Conservation (phyloP, 1,140 invertebrate genomes). For the Zaprionus kolodkinae region DNA sequence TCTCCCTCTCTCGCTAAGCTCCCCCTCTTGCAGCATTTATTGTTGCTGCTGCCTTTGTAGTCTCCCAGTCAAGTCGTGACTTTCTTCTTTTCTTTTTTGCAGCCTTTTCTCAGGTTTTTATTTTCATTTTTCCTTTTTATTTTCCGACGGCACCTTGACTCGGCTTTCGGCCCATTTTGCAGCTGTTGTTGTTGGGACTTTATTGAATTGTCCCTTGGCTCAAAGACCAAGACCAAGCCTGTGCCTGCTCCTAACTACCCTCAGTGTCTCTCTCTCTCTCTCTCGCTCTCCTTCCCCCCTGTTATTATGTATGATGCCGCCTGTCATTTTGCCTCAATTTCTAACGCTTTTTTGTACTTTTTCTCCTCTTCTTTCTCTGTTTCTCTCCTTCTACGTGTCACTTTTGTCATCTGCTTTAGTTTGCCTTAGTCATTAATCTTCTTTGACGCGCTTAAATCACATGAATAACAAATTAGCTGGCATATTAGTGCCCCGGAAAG, state of each 20-base stretch:
- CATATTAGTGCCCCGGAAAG: conserved; percentile 66
- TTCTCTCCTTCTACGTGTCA: background rate
- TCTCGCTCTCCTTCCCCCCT: background rate
- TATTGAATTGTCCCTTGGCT: conserved; percentile 48
- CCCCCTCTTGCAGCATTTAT: conserved; percentile 16
- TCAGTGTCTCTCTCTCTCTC: no score
- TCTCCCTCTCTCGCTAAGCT: background rate
- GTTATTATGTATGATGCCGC: conserved; percentile 19
- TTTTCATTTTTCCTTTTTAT: conserved; percentile 15
- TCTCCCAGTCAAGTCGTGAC: conserved; percentile 23
- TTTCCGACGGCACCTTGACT: conserved; percentile 25
- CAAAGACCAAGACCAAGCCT: background rate
- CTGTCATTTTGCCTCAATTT: conserved; percentile 31
- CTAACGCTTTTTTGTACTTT: conserved; percentile 14
- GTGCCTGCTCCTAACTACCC: background rate
- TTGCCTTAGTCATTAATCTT: conserved; percentile 77
- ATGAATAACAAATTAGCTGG: conserved; percentile 83
- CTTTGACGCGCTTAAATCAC: conserved; percentile 83
- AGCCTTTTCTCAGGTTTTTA: conserved; percentile 6
- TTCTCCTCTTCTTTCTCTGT: background rate
- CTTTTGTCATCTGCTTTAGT: conserved; percentile 45
- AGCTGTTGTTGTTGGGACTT: conserved; percentile 24
- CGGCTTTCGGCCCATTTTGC: conserved; percentile 1
- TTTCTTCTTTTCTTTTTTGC: conserved; percentile 1
- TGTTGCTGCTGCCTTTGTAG: conserved; percentile 24